phyloP scores from a whole-genome alignment of 2,797 vertebrate genomes.

The Iguana delicatissima region DNA sequence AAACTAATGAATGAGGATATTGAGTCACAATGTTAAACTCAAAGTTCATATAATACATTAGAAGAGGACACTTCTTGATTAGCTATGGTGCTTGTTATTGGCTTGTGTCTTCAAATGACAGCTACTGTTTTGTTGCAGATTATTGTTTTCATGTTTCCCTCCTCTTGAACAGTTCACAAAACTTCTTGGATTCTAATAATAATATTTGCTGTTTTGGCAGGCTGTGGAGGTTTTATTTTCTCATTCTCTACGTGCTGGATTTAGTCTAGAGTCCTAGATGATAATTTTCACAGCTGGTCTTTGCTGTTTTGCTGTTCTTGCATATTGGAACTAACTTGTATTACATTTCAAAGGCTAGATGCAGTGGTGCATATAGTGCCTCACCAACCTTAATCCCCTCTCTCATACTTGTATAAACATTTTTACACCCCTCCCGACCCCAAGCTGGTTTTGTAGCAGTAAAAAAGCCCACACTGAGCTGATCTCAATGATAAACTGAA shows the following conservation, averaged over 20 bases:
- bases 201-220: not conserved
- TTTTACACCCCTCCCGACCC: no score
- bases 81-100: fast-evolving
- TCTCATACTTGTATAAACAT: no score
- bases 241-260: not conserved
- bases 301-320: not conserved
- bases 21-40: not conserved
- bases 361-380: not conserved
- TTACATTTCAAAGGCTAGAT: not conserved
- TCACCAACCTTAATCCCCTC: no score
- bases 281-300: conserved; percentile 6
- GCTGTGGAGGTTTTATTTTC: not conserved
- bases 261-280: not conserved
- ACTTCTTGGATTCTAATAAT: conserved; percentile 1
- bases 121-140: not conserved
- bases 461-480: not conserved
- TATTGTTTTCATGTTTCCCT: not conserved
- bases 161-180: not conserved
- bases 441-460: no score
- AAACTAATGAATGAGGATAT: not conserved
- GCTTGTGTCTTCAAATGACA: not conserved
- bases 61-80: not conserved
- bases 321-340: not conserved
- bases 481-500: not conserved
- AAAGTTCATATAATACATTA: not conserved